These are phyloP conservation scores for Indicator indicator DNA, from an alignment of 2,113 vertebrate species.

Conservation along the genomic window DNA sequence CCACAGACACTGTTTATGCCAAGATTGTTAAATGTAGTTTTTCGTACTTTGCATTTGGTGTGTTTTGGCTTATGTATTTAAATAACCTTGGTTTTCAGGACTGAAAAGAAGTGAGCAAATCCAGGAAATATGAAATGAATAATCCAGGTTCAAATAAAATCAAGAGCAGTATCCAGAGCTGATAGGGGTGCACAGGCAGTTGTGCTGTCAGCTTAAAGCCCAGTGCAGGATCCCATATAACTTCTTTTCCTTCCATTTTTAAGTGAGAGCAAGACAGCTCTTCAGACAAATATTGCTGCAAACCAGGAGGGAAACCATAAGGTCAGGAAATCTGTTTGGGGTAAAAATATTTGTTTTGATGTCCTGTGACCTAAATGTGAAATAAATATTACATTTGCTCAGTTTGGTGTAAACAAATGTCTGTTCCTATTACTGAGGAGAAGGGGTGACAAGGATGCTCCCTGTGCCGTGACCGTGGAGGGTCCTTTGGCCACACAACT, in stretches of 20 bases:
- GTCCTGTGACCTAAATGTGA: slow-evolving; percentile 48
- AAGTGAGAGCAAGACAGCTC: neutral
- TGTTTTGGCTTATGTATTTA: neutral
- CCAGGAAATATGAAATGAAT: neutral
- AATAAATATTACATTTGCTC: slow-evolving; percentile 50
- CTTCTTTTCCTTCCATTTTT: neutral
- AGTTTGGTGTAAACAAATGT: slow-evolving; percentile 47
- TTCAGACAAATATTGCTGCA: neutral
- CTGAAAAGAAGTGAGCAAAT: neutral
- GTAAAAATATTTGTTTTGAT: slow-evolving; percentile 39
- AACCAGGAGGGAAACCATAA: neutral
- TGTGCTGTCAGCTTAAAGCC: neutral
- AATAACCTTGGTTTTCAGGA: neutral
- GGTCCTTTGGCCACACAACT: neutral
- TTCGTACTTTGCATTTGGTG: neutral
- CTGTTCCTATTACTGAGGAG: neutral
- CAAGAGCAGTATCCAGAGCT: neutral
- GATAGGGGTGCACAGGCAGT: neutral
- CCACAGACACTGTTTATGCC: neutral
- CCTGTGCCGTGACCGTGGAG: accelerated
- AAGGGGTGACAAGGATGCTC: slow-evolving; percentile 21
- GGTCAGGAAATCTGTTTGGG: neutral
- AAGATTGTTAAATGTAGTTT: neutral
- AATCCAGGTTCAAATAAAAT: neutral
- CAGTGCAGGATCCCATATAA: neutral